Evolutionary conservation across 2,113 vertebrate species (phyloP).

Genomic region (Todiramphus chloris): DNA sequence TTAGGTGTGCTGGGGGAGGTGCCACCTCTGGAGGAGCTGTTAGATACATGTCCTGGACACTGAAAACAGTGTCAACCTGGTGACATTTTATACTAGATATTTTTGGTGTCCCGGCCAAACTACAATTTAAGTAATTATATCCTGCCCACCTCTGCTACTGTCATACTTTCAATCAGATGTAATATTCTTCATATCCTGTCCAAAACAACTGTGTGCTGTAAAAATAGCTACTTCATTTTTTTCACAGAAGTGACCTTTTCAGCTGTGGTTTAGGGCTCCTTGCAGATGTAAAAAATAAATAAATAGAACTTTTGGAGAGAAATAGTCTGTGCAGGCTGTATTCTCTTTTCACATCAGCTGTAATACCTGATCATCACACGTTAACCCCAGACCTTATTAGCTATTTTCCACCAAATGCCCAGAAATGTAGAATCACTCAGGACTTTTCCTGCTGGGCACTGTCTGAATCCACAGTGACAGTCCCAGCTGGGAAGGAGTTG

Average conservation of each 20-base stretch:
- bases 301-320: neutral
- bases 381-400: neutral
- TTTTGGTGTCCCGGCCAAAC: conserved; percentile 30
- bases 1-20: neutral
- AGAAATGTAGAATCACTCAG: neutral
- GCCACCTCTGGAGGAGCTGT: neutral
- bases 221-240: conserved; percentile 42
- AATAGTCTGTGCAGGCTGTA: neutral
- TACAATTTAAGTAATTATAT: conserved; percentile 35
- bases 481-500: conserved; percentile 10
- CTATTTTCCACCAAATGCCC: neutral
- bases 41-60: neutral
- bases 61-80: neutral
- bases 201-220: conserved; percentile 13
- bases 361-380: neutral
- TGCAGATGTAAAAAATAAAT: conserved; percentile 5
- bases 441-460: neutral
- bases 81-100: neutral
- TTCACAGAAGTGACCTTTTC: neutral
- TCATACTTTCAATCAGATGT: conserved; percentile 26
- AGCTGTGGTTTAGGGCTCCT: neutral
- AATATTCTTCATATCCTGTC: conserved; percentile 39
- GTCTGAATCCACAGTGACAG: neutral
- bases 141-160: conserved; percentile 44
- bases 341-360: neutral